These are phyloP conservation scores for Cynodonichthys magdalenae DNA, from an alignment of 2,797 vertebrate genomes.

Conservation along the genomic window DNA sequence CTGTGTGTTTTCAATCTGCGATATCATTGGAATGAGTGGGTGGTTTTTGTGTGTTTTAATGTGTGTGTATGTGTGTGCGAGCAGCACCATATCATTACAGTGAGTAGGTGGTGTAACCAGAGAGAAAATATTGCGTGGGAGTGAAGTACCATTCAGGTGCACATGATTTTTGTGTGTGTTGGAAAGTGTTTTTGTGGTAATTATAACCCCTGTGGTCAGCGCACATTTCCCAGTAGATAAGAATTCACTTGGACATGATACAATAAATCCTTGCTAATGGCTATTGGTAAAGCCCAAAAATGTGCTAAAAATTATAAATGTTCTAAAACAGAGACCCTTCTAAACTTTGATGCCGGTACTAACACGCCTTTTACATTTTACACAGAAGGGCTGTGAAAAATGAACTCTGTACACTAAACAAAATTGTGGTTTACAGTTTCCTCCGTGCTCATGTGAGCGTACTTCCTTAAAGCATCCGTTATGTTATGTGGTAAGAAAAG, in stretches of 20 bases:
- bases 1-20: slow-evolving; percentile 60
- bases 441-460: neutral
- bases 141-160: slow-evolving; percentile 73
- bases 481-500: neutral
- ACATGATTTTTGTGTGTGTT: slow-evolving; percentile 42
- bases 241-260: slow-evolving; percentile 8
- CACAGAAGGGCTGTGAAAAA: neutral
- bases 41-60: slow-evolving; percentile 36
- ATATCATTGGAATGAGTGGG: slow-evolving; percentile 69
- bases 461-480: neutral
- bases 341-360: neutral
- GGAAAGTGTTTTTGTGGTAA: slow-evolving; percentile 50
- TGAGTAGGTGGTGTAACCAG: slow-evolving; percentile 74
- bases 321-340: no score
- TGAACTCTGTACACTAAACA: neutral
- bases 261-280: slow-evolving; percentile 7
- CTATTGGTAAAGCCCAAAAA: no score
- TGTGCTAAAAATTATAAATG: no score
- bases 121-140: slow-evolving; percentile 74
- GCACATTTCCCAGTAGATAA: slow-evolving; percentile 19
- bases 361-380: neutral
- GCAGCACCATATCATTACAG: slow-evolving; percentile 56
- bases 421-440: neutral
- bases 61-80: slow-evolving; percentile 31
- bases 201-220: slow-evolving; percentile 40